Percentiles rank a stretch among this genome's conserved stretches.
phyloP scores from a whole-genome alignment of 2,888 invertebrate species.

The Idaea dimidiata region DNA sequence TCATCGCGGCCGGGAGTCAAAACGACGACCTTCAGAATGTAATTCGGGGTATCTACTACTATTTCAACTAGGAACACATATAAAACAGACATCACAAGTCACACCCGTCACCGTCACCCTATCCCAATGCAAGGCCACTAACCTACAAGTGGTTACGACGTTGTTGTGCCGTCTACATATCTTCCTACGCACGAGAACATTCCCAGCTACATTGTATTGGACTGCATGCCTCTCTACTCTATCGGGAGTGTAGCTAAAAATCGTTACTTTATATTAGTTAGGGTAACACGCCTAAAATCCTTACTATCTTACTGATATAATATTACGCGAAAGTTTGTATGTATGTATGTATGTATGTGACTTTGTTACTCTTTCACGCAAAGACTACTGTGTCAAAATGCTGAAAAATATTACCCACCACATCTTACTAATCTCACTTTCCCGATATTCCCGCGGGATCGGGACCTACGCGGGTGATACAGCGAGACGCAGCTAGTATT shows the following conservation, averaged over 20 bases:
- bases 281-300: background rate
- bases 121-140: slow-evolving; percentile 36
- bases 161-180: slow-evolving; percentile 74
- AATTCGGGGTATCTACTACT: background rate
- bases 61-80: background rate
- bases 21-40: no score
- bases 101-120: slow-evolving; percentile 32
- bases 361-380: no score
- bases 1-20: no score
- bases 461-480: no score
- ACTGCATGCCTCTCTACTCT: slow-evolving; percentile 72
- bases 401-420: no score
- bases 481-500: no score
- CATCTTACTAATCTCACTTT: no score
- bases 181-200: slow-evolving; percentile 63
- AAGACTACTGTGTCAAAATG: no score
- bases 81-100: slow-evolving; percentile 21
- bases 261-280: slow-evolving; percentile 37
- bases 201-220: slow-evolving; percentile 70
- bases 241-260: slow-evolving; percentile 74
- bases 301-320: no score
- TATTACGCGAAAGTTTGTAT: no score
- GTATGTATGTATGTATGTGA: no score
- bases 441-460: no score
- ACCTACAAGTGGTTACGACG: slow-evolving; percentile 66